Base-by-base conservation (phyloP, 1,140 invertebrate genomes). In the Heliconius himera region DNA sequence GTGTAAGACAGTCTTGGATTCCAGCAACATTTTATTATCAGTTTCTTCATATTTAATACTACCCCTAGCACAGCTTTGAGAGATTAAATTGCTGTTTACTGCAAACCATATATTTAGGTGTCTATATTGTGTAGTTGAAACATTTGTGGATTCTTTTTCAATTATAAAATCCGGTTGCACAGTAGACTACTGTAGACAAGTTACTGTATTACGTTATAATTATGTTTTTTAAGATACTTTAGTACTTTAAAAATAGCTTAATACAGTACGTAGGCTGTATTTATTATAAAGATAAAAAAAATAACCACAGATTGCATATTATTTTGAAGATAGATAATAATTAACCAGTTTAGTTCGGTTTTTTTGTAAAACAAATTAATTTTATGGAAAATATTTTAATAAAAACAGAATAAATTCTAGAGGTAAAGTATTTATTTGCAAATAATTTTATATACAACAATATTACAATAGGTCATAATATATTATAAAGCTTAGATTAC, bases 21-120 rank as follows among this genome's bases (percentile, higher is more conserved):
- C 77, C 76, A 56, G 75, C 20, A 77, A 46, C 51, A 36, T 75
- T 51, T 29, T 79, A 72, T 38, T 70, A 66, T 20, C 56, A 75
- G 73, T 41, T 54, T 77, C 56, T 74, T 36, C 33, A 36, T 36
- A 36, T 6, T 36, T 80, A 80, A 80, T 80, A 80, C 74, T 51
- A 79, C 78, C 78, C 78, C 73, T 79, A 79, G 70, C 70, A 72
- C 51, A 74, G 78, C 78, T 70, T 70, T 16, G 66, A 26, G 46
- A 71, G 49, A 36, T 70, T 76, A 79, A 76, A 70, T 60, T 76
- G n/a, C 60, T 29, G 38, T 66, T 60, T n/a, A 18, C 66, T 33
- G 26, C 29, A 60, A 20, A 49, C n/a, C 49, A 74, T 74, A 26
- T 79, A 66, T 73, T 75, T 76, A 79, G 60, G 60, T 75, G 56